Evolutionary conservation across 2,888 invertebrate species (phyloP).

Genomic region (Adelognathus sp.): DNA sequence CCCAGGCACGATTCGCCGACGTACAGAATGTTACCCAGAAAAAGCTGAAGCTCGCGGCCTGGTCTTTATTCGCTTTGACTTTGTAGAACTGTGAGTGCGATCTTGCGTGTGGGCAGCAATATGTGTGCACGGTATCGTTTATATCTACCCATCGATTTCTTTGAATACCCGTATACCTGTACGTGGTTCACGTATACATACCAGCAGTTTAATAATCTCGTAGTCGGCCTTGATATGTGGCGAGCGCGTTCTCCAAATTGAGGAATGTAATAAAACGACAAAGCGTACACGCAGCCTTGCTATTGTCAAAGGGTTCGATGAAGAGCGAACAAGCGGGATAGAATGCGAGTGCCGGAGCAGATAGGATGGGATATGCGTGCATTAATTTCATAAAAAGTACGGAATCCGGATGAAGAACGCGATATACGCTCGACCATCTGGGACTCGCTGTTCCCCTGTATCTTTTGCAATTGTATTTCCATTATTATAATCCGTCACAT

Average conservation of each 20-base stretch:
- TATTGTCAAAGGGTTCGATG: slow-evolving; percentile 16
- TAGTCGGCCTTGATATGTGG: slow-evolving; percentile 45
- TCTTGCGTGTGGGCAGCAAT: background rate
- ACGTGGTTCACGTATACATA: background rate
- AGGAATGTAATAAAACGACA: slow-evolving; percentile 55
- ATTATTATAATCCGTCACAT: background rate
- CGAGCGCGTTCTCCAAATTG: slow-evolving; percentile 41
- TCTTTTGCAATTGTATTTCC: background rate
- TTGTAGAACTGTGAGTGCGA: background rate
- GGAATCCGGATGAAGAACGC: background rate
- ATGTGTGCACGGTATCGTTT: background rate
- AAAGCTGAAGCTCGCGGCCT: slow-evolving; percentile 42
- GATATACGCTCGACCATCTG: background rate
- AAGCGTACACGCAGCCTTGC: slow-evolving; percentile 19
- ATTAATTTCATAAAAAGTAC: background rate
- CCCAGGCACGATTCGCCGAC: slow-evolving; percentile 25
- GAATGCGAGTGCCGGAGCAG: background rate
- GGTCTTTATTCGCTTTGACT: slow-evolving; percentile 37
- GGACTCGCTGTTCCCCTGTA: background rate
- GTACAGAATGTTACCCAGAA: slow-evolving; percentile 57
- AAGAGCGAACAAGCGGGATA: background rate
- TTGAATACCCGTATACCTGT: background rate
- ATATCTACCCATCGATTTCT: background rate
- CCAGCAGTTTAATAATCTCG: slow-evolving; percentile 53
- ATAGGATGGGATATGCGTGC: background rate